Evolutionary conservation across 1,140 invertebrate genomes (phyloP), one percentile per base, ranked within the genome.

Genomic region (Platyscapa corneri): DNA sequence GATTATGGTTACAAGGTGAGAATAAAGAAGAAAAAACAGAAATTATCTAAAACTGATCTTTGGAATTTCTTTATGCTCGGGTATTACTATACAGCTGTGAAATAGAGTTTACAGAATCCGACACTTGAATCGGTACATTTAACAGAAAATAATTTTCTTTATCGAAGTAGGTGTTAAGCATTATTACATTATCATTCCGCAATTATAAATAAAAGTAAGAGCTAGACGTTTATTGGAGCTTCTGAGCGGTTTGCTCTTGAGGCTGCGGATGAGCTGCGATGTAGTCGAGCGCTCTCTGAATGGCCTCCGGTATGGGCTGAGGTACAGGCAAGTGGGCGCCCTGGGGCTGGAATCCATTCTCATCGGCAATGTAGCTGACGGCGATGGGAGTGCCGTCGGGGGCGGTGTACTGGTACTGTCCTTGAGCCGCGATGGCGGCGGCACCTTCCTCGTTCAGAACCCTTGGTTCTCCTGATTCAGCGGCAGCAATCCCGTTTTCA

Each of bases 401-500:
- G 67, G 93, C 93, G n/a, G 93, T 94, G 90, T 95, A 95, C n/a
- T 92, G 88, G 89, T 90, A 94, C 3, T 90, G 82, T 27, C 94
- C 94, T 70, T 95, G 94, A 18, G 90, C 91, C 3, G 95, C 88
- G 7, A 92, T 86, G 30, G 94, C 92, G 16, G 90, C 89, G 18
- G 90, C 89, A 27, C 93, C 94, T 6, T 95, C 94, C 0, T 93
- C 90, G 78, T 93, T 93, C 90, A 95, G 34, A 86, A 89, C 89
- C 70, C 93, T 92, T 18, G 94, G 90, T 49, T 90, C 91, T 42
- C 95, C 95, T 32, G 89, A 90, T 88, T 95, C 95, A 39, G 94
- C 90, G 8, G 92, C 94, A 5, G 92, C 89, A 39, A 96, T 96
- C 74, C 95, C 95, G 87, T 96, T 95, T 49, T 94, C 95, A 12